Base-by-base conservation (phyloP, 2,888 invertebrate genomes). In the Piscicola geometra region DNA sequence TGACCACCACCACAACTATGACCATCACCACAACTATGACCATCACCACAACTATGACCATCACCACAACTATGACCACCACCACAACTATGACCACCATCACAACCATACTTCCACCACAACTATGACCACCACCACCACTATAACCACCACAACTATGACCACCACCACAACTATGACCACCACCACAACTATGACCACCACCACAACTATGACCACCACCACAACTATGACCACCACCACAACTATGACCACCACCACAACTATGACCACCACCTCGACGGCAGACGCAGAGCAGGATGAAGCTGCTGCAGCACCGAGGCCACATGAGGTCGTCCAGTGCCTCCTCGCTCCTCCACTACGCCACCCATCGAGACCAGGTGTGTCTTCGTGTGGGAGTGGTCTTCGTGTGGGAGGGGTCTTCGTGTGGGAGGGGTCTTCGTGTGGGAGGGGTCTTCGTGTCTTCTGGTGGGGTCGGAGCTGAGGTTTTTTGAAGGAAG, bases 241-340 rank as follows among this genome's bases (percentile, higher is more conserved):
- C 69, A 41, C 36, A 41, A 1, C 9, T n/a, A 69, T n/a, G n/a
- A 18, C 28, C 41, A 36, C 36, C 2, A 35, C 9, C 25, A 36
- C 41, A 25, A n/a, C 0, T n/a, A 36, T 1, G 18, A 0, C 1
- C 25, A 69, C 25, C 25, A 25, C 3, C 1, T 25, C 32, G n/a
- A 3, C 35, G 64, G n/a, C 69, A 79, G 79, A 79, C 79, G 1
- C 79, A 79, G 56, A 76, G 75, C 35, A 60, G 79, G 52, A 79
- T 79, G 78, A 79, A 78, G 70, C 66, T 79, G n/a, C 30, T 79
- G 47, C 79, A 79, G 35, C 75, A 74, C 25, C n/a, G 76, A 69
- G 67, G 76, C 30, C 76, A 76, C 66, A 36, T 76, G 64, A 71
- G 78, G 75, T 76, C 76, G 30, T 71, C 71, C 9, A 70, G 70